Evolutionary conservation across 2,888 invertebrate genomes (phyloP), one percentile per base, ranked within the genome.

Genomic region (Lithophane semibrunnea): DNA sequence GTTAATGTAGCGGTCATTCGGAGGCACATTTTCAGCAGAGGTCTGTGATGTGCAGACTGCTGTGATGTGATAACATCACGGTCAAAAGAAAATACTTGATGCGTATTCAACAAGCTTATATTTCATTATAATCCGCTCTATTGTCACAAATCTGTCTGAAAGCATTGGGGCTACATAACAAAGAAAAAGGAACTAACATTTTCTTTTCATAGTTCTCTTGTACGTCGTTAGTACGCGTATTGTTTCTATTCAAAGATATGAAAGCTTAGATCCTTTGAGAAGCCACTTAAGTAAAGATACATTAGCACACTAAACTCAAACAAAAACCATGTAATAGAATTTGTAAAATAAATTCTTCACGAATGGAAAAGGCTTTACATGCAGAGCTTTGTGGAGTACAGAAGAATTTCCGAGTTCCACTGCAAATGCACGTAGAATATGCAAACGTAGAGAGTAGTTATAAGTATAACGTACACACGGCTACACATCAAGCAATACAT

Each of bases 131-230:
- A 76, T 65, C 71, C 24, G 13, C 56, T 73, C 77, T 71, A 64
- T 75, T 80, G 52, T 80, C 56, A 65, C 29, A 76, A 64, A 75
- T 75, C 18, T 54, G 64, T 73, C 64, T 77, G 24, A 80, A 77
- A 84, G 54, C 72, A 64, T 78, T 10, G 42, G 10, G 29, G 37
- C n/a, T 61, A 71, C n/a, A 67, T 68, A 75, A 79, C 77, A 80
- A 86, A 84, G 71, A 68, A 79, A 82, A 79, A 64, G 10, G 8
- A 77, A 71, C 64, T 64, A 68, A 72, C 21, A 69, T 75, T 76
- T 82, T 78, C 54, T 73, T 77, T 76, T 77, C 73, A 61, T 74
- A 68, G 47, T 63, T 68, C 58, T 77, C 65, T 70, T 56, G 29
- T 61, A 52, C 61, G 24, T 60, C 56, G 16, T 74, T 77, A 77